Percentiles rank a stretch among this genome's conserved stretches.
Conservation (phyloP, 2,888 invertebrate species). For the Mesochorus sp. region DNA sequence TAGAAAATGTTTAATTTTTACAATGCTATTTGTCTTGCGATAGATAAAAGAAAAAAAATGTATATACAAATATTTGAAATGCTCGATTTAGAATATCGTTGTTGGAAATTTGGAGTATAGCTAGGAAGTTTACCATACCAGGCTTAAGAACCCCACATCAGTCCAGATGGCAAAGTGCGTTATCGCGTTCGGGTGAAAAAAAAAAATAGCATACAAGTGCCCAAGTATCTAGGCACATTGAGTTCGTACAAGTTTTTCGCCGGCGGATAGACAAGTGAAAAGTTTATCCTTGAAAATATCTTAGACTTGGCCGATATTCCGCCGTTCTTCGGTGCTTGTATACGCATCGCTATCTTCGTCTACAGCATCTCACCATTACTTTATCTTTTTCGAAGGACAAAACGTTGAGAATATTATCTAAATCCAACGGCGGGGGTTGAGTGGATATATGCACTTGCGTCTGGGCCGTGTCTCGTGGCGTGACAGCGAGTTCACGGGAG, state of each 20-base stretch:
- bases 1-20: no score
- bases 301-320: slow-evolving; percentile 28
- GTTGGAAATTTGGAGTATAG: no score
- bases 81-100: no score
- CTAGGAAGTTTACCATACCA: no score
- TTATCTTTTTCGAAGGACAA: slow-evolving; percentile 22
- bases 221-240: not conserved
- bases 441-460: not conserved
- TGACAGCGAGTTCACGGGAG: slow-evolving; percentile 31
- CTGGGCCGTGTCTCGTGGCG: slow-evolving; percentile 18
- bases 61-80: no score
- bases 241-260: slow-evolving; percentile 34
- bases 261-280: slow-evolving; percentile 38
- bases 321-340: slow-evolving; percentile 5
- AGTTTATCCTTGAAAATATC: slow-evolving; percentile 33
- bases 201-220: not conserved
- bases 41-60: no score
- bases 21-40: no score
- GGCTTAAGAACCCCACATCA: not conserved
- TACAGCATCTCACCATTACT: not conserved
- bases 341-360: slow-evolving; percentile 21
- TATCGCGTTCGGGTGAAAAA: slow-evolving; percentile 17
- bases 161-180: slow-evolving; percentile 34
- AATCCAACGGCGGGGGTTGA: slow-evolving; percentile 26
- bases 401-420: slow-evolving; percentile 47